Conservation (phyloP, 2,797 vertebrate genomes). For the Sebastes variabilis region DNA sequence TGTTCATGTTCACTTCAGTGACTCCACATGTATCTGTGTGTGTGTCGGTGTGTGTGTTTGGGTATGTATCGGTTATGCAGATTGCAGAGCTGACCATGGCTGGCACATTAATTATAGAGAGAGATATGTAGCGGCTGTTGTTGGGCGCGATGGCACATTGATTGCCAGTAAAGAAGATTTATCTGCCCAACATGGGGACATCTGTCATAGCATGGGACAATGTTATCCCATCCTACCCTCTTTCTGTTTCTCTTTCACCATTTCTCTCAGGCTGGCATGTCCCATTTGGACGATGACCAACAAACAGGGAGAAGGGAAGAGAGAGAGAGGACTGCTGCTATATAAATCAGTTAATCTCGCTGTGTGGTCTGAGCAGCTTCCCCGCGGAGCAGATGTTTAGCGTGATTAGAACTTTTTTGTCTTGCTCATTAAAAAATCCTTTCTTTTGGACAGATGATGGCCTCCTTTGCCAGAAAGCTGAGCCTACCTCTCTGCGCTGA, state of each 20-base stretch:
- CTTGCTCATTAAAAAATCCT: conserved; percentile 62
- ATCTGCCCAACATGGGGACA: conserved; percentile 70
- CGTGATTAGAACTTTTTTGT: conserved; percentile 69
- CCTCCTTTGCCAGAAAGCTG: conserved; percentile 47
- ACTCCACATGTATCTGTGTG: conserved; percentile 1
- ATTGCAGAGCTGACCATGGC: conserved; percentile 39
- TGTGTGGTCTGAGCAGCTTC: conserved; percentile 50
- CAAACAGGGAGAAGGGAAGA: conserved; percentile 31
- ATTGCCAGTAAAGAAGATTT: conserved; percentile 79
- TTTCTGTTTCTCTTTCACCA: conserved; percentile 45
- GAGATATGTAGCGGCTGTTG: conserved; percentile 64
- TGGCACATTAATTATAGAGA: conserved; percentile 70
- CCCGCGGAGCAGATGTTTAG: conserved; percentile 69
- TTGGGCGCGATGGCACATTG: conserved; percentile 68
- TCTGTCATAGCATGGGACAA: conserved; percentile 70
- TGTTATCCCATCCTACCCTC: conserved; percentile 45
- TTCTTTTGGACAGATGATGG: conserved; percentile 57
- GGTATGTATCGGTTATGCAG: conserved; percentile 44
- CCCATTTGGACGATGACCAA: conserved; percentile 59
- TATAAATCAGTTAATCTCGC: conserved; percentile 60
- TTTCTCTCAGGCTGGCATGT: conserved; percentile 41
- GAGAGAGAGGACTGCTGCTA: conserved; percentile 28
- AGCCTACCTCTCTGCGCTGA: conserved; percentile 35
- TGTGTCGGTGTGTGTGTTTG: not conserved
- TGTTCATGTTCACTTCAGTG: not conserved